phyloP scores from a whole-genome alignment of 2,113 vertebrate genomes.

The Halichoerus grypus region DNA sequence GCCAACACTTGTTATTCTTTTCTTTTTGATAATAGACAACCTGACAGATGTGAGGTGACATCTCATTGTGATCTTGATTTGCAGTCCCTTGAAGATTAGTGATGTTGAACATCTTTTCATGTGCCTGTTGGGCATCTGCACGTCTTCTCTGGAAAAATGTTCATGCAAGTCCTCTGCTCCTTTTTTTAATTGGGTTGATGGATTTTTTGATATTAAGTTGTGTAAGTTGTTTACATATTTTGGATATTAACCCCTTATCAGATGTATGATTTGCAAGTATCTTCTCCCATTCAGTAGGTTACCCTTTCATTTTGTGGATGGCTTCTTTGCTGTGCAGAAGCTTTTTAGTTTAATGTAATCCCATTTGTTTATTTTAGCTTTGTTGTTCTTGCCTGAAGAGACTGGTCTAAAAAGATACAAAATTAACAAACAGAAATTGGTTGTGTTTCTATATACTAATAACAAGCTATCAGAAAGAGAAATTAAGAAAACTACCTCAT shows the following conservation, averaged over 20 bases:
- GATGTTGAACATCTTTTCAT: not conserved
- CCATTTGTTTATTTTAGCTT: not conserved
- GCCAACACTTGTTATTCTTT: not conserved
- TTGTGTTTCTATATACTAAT: not conserved
- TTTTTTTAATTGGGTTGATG: not conserved
- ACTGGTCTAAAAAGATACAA: not conserved
- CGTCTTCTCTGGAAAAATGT: not conserved
- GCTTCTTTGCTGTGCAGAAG: not conserved
- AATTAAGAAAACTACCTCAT: not conserved
- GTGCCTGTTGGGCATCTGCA: not conserved
- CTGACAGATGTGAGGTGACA: not conserved
- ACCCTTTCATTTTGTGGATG: not conserved
- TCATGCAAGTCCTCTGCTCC: not conserved
- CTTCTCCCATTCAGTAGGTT: not conserved
- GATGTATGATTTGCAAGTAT: not conserved
- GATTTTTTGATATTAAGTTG: not conserved
- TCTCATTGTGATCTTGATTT: not conserved
- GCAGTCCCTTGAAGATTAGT: not conserved
- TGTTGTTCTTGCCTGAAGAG: not conserved
- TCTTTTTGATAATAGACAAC: not conserved
- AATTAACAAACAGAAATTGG: not conserved
- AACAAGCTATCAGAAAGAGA: not conserved
- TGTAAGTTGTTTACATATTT: not conserved
- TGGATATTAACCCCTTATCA: not conserved
- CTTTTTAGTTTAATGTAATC: not conserved